These are phyloP conservation scores for Numenius arquata DNA, from an alignment of 2,113 vertebrate species.

Conservation along the genomic window DNA sequence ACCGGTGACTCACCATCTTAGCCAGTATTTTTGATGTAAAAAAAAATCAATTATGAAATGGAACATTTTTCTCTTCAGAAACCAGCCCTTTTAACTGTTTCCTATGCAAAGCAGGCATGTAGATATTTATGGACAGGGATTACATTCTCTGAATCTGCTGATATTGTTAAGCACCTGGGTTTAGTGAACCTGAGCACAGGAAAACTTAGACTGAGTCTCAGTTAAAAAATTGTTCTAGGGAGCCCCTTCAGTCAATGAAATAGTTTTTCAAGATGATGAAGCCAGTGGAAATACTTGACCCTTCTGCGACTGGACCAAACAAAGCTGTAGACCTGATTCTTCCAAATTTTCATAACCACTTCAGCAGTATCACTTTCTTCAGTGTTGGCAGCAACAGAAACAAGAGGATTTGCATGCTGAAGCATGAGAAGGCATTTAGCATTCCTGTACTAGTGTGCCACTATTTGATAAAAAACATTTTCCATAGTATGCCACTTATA, in stretches of 20 bases:
- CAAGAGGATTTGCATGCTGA: background rate
- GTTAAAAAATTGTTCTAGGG: background rate
- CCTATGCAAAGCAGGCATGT: background rate
- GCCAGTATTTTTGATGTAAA: background rate
- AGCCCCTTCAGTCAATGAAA: background rate
- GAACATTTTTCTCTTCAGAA: background rate
- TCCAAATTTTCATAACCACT: background rate
- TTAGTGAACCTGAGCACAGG: background rate
- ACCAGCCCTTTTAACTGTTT: background rate
- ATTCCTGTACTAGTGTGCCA: background rate
- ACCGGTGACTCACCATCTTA: background rate
- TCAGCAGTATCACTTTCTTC: background rate
- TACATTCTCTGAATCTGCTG: background rate
- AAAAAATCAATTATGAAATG: conserved; percentile 1
- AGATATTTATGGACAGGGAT: background rate
- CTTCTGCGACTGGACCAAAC: background rate
- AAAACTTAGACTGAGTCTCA: background rate
- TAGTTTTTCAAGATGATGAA: background rate
- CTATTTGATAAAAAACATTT: background rate
- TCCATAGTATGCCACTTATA: background rate
- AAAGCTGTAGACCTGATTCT: background rate
- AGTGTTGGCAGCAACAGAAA: background rate
- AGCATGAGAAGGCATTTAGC: background rate
- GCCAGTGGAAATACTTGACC: background rate
- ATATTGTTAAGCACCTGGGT: background rate